Evolutionary conservation across 2,888 invertebrate species (phyloP), one percentile per base, ranked within the genome.

Genomic region (Frankliniella fusca): DNA sequence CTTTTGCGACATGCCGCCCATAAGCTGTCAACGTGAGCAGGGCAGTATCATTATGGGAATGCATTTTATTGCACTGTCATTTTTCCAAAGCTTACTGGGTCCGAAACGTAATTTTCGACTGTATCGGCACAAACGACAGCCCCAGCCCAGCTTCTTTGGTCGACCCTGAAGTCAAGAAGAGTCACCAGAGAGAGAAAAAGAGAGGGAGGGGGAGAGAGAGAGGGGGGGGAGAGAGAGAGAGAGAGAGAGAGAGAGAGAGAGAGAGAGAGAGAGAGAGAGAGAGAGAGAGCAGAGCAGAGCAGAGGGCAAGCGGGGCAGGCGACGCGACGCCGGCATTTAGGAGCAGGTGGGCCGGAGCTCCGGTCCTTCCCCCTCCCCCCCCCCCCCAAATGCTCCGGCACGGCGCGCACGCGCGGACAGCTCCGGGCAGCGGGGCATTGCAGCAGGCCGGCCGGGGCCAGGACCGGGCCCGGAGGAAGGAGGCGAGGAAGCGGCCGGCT

Each of bases 261-360:
- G 23, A 70, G 70, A 70, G 23, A 70, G 70, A 70, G 70, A 70
- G 70, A 70, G 23, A 23, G 70, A 70, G 70, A 70, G 70, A 70
- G 70, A 70, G 23, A 70, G 70, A 70, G 70, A 70, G 70, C 7
- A n/a, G n/a, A n/a, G n/a, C 9, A 65, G 65, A n/a, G 65, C 9
- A n/a, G n/a, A 9, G n/a, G 70, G 23, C 23, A 70, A 11, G 23
- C n/a, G n/a, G 38, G 38, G 38, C 38, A 38, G 38, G 38, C 38
- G n/a, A 61, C 61, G n/a, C 61, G 61, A n/a, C 61, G 20, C 11
- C 20, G 15, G 61, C 61, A 20, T 61, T 61, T 61, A 18, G 61
- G 61, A n/a, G 61, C 61, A 61, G 61, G 61, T 61, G 61, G 61
- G n/a, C 61, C n/a, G 15, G 61, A 15, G n/a, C 38, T 38, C 38